Evolutionary conservation across 2,113 vertebrate genomes (phyloP).

Genomic region (Phocoena sinus): DNA sequence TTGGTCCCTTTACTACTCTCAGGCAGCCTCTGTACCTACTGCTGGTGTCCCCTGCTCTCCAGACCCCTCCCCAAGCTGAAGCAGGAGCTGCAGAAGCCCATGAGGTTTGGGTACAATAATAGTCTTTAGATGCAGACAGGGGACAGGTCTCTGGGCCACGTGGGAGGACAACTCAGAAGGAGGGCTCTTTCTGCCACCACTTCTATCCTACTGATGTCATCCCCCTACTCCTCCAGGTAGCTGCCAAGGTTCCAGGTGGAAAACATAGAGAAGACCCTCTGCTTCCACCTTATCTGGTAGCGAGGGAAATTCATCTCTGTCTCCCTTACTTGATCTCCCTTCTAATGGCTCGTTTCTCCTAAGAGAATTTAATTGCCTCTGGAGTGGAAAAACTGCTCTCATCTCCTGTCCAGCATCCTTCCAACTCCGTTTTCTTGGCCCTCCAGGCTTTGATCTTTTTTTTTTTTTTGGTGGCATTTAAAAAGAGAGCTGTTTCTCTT

Average conservation of each 20-base stretch:
- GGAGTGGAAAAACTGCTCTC: background rate
- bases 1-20: background rate
- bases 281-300: background rate
- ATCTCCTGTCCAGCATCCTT: background rate
- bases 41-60: background rate
- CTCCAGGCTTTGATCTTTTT: background rate
- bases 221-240: background rate
- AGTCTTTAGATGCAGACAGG: background rate
- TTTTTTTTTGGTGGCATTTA: background rate
- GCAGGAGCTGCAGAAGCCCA: background rate
- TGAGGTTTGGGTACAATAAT: background rate
- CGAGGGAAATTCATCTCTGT: accelerated
- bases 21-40: too few species aligned
- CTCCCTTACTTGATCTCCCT: background rate
- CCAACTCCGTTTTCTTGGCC: background rate
- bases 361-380: background rate
- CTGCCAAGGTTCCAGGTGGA: background rate
- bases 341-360: background rate
- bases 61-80: too few species aligned
- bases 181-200: background rate
- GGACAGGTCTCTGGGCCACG: background rate
- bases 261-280: background rate
- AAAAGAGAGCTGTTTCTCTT: background rate
- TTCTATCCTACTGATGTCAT: background rate
- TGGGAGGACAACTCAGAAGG: background rate